Base-by-base conservation (phyloP, 2,797 vertebrate species). In the Chaetophractus vellerosus region DNA sequence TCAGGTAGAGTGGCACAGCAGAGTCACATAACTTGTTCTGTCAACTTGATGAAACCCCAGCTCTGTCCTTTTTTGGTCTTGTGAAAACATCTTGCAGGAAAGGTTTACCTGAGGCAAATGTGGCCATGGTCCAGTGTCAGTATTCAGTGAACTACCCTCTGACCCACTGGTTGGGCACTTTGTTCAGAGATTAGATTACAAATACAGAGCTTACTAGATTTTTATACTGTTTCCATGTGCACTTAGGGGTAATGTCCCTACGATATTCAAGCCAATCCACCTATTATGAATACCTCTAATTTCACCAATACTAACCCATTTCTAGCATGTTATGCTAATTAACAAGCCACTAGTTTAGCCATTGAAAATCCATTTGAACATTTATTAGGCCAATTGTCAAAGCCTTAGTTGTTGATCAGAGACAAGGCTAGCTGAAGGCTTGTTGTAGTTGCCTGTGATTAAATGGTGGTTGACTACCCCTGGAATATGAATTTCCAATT, bases 381-480 rank as follows among this genome's bases (percentile, higher is more conserved):
- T 82, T 93, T 95, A 31, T 69, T 82, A 88, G 79, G 57, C 24
- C 80, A 75, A 3, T 84, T 94, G 26, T 86, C 72, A 69, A 92
- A 89, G 69, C 71, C 36, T 74, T 23, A 71, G 55, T 38, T 88
- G 41, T 83, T 85, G 82, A 61, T 93, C 26, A 80, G 75, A 88
- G 52, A 31, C 75, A 71, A 95, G 31, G 52, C 48, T 59, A 80
- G 57, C 26, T 52, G 57, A 82, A 93, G 52, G 9, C 50, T 80
- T 83, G 33, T 68, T 23, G 74, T 82, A 41, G 80, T 63, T 75
- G 48, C 48, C 9, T 78, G n/a, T n/a, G 38, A 78, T 68, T 85
- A 50, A 76, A 28, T 52, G 14, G 24, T 76, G 82, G 26, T 23
- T 36, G n/a, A 28, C 52, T 38, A 19, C 11, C 31, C 12, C 75